Conservation (phyloP, 1,140 invertebrate genomes). For the Cyclina sinensis region DNA sequence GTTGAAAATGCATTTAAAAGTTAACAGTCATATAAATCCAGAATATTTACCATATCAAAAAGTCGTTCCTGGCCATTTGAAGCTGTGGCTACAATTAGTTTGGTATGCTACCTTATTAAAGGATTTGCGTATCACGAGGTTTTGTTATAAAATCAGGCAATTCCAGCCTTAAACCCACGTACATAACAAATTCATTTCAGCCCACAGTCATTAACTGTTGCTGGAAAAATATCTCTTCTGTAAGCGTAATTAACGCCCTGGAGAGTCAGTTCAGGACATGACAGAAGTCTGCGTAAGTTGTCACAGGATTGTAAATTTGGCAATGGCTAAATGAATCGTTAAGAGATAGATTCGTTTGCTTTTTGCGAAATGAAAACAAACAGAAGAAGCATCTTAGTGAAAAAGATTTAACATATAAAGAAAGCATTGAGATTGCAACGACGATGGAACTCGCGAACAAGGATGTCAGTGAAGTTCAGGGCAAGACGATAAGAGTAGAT, state of each 20-base stretch:
- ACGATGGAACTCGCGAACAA: constrained; percentile 65
- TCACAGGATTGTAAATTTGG: constrained; percentile 69
- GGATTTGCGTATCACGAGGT: too few species aligned
- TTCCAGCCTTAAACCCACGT: too few species aligned
- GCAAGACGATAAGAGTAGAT: too few species aligned
- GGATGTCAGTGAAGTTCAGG: constrained; percentile 56
- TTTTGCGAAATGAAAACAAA: constrained; percentile 62
- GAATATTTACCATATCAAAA: too few species aligned
- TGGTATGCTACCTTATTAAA: too few species aligned
- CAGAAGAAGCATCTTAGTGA: constrained; percentile 61
- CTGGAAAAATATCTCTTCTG: constrained; percentile 71
- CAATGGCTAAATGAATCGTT: constrained; percentile 54
- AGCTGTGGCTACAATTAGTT: too few species aligned
- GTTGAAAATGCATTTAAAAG: too few species aligned
- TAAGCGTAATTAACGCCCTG: constrained; percentile 59
- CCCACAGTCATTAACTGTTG: constrained; percentile 66
- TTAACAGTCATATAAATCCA: too few species aligned
- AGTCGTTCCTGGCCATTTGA: too few species aligned
- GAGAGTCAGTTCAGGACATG: constrained; percentile 44
- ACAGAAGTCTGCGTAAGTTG: constrained; percentile 61
- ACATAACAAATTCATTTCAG: constrained; percentile 45
- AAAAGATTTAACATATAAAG: constrained; percentile 51
- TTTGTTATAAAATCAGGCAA: too few species aligned
- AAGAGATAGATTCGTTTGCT: constrained; percentile 71
- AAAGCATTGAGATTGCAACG: constrained; percentile 61